phyloP scores from a whole-genome alignment of 2,888 invertebrate genomes.

The Spodoptera littoralis region DNA sequence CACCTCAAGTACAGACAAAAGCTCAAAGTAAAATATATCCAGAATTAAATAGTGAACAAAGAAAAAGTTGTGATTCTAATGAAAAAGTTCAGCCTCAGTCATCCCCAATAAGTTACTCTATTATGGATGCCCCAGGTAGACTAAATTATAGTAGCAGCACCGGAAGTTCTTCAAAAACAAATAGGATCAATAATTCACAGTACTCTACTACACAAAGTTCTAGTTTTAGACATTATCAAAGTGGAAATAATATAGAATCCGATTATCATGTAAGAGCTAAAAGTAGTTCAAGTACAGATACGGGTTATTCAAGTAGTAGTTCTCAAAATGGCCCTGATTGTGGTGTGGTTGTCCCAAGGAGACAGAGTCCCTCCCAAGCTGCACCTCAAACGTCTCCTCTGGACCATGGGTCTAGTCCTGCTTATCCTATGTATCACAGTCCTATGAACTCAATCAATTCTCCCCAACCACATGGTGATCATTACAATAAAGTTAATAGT shows the following conservation, averaged over 20 bases:
- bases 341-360: constrained; percentile 90
- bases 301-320: constrained; percentile 90
- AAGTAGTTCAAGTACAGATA: constrained; percentile 90
- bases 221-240: constrained; percentile 90
- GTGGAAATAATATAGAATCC: constrained; percentile 88
- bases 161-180: constrained; percentile 84
- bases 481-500: constrained; percentile 83
- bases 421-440: constrained; percentile 95
- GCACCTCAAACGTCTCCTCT: constrained; percentile 92
- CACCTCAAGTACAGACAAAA: constrained; percentile 91
- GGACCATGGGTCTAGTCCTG: constrained; percentile 93
- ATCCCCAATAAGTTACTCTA: constrained; percentile 93
- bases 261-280: constrained; percentile 90
- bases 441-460: constrained; percentile 93
- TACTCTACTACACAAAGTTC: constrained; percentile 86
- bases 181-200: constrained; percentile 85
- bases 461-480: constrained; percentile 91
- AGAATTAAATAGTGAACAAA: constrained; percentile 88
- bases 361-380: constrained; percentile 91
- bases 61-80: constrained; percentile 88
- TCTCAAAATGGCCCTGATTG: constrained; percentile 91
- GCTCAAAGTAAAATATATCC: constrained; percentile 94
- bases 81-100: constrained; percentile 89
- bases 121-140: constrained; percentile 91
- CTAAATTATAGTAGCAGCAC: constrained; percentile 89